phyloP scores from a whole-genome alignment of 2,113 vertebrate genomes.

The Sinocyclocheilus anshuiensis region DNA sequence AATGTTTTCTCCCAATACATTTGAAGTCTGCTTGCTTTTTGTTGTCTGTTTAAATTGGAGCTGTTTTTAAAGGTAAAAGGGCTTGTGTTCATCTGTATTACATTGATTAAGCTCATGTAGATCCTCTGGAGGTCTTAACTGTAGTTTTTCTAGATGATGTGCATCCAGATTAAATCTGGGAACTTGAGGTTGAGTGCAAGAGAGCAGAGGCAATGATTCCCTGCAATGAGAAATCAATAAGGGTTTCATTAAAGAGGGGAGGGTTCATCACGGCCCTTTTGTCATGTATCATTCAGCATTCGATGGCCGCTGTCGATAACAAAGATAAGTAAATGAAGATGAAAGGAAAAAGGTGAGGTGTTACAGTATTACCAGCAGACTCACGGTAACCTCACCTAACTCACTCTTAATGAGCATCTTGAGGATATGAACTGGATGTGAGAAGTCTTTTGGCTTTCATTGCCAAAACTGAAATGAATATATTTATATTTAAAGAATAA shows the following conservation, averaged over 20 bases:
- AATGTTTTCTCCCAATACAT: not conserved
- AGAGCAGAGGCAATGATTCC: conserved; percentile 82
- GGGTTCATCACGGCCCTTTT: conserved; percentile 53
- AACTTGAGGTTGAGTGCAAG: conserved; percentile 77
- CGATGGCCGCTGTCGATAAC: not conserved
- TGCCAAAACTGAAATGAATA: not conserved
- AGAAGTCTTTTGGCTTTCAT: not conserved
- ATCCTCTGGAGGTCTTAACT: conserved; percentile 69
- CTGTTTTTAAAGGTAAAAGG: not conserved
- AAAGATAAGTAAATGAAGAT: conserved; percentile 16
- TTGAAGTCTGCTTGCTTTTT: not conserved
- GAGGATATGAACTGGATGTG: not conserved
- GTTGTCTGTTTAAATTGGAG: not conserved
- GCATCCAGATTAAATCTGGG: conserved; percentile 83
- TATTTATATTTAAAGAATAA: not conserved
- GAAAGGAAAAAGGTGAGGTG: not conserved
- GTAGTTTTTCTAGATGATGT: conserved; percentile 76
- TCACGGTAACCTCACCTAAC: not conserved
- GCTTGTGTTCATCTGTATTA: conserved; percentile 26
- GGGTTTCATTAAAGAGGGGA: conserved; percentile 80
- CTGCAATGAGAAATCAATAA: conserved; percentile 86
- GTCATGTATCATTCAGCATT: conserved; percentile 23
- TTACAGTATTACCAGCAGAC: not conserved
- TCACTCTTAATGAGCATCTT: conserved; percentile 3
- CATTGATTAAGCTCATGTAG: conserved; percentile 66